A percentile compares a stretch with the other conserved stretches of the same genome.
Evolutionary conservation across 2,888 invertebrate species (phyloP).

Genomic region (Lycaena phlaeas): DNA sequence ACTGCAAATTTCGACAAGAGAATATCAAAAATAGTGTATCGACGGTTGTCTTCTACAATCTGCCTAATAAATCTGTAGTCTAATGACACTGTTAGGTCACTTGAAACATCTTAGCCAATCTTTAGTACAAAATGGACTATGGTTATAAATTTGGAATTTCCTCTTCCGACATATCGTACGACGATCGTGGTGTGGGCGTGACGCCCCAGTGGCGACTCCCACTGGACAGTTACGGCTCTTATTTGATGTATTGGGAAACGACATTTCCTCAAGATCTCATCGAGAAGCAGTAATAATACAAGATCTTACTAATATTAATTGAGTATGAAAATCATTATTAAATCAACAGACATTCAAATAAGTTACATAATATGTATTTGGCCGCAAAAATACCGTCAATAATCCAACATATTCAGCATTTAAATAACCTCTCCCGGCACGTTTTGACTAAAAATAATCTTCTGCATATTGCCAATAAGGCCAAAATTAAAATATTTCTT

Average conservation of each 20-base stretch:
- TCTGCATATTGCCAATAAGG: conserved; percentile 7
- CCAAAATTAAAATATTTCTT: conserved; percentile 9
- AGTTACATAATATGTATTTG: no score
- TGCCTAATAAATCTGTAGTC: conserved; percentile 60
- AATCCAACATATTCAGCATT: not conserved
- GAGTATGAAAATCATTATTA: no score
- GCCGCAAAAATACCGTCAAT: conserved; percentile 1
- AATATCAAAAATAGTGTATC: conserved; percentile 72
- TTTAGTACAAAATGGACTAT: conserved; percentile 45
- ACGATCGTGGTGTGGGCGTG: not conserved
- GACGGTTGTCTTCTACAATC: conserved; percentile 58
- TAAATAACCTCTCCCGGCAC: not conserved
- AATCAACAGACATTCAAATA: not conserved
- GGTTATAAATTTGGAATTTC: conserved; percentile 44
- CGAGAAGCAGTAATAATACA: not conserved
- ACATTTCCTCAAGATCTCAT: not conserved
- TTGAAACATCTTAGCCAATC: conserved; percentile 54
- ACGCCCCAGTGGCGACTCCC: not conserved
- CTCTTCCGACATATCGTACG: conserved; percentile 8
- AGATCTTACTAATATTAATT: no score
- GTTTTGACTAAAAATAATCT: not conserved
- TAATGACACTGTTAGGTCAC: conserved; percentile 58
- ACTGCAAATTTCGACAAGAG: conserved; percentile 72
- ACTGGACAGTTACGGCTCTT: not conserved
- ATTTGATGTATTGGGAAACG: not conserved